Evolutionary conservation across 2,797 vertebrate genomes (phyloP).

Genomic region (Pangasius krempfi): DNA sequence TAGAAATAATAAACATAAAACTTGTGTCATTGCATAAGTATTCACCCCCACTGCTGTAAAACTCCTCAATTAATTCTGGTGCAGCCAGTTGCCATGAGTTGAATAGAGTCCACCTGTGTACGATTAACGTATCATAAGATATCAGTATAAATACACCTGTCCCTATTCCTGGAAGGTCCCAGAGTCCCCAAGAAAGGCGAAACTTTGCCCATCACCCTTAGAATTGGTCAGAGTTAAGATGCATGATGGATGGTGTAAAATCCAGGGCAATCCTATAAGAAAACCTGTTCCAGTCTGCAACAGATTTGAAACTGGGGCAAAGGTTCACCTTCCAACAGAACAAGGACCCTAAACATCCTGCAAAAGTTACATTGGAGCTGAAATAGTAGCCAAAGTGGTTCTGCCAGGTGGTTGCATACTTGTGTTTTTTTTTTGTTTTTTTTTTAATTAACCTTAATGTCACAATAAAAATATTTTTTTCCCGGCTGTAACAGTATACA

Average conservation of each 20-base stretch:
- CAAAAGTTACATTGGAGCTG: background rate
- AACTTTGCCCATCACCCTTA: background rate
- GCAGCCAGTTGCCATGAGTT: background rate
- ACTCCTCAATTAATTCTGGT: background rate
- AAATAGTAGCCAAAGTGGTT: background rate
- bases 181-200: background rate
- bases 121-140: background rate
- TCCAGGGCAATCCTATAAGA: constrained; percentile 10
- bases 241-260: background rate
- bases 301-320: background rate
- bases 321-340: background rate
- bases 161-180: background rate
- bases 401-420: too few relatives aligned
- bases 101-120: background rate
- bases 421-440: background rate
- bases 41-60: background rate
- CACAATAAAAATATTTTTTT: background rate
- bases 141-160: background rate
- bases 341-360: background rate
- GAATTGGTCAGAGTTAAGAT: background rate
- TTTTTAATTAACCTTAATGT: background rate
- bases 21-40: background rate
- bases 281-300: background rate
- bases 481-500: background rate
- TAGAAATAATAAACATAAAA: background rate